A percentile compares a stretch with the other conserved stretches of the same genome.
Evolutionary conservation across 2,888 invertebrate genomes (phyloP).

Genomic region (Xestoiulus laeticollis): DNA sequence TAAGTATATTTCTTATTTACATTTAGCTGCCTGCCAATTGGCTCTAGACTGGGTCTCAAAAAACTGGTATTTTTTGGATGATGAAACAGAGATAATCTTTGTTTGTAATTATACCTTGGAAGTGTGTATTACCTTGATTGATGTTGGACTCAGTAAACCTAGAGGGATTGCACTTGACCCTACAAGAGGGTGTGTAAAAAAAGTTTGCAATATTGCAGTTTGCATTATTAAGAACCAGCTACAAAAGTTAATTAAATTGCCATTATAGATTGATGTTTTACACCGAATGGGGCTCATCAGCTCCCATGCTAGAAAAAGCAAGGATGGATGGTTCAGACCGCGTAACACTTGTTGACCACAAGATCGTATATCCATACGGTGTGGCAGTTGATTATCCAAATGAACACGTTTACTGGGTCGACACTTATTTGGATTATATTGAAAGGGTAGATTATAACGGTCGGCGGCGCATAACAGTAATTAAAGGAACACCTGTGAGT

Average conservation of each 20-base stretch:
- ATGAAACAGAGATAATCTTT: conserved; percentile 74
- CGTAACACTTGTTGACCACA: conserved; percentile 71
- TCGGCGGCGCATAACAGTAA: conserved; percentile 71
- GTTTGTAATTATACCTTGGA: conserved; percentile 73
- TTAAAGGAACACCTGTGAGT: conserved; percentile 68
- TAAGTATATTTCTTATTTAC: neutral
- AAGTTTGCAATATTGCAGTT: neutral
- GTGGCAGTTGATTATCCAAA: conserved; percentile 77
- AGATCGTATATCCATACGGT: conserved; percentile 81
- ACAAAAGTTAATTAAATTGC: neutral
- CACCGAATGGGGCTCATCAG: conserved; percentile 76
- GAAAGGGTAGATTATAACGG: conserved; percentile 83
- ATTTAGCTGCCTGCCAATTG: conserved; percentile 76
- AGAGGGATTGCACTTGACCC: conserved; percentile 83
- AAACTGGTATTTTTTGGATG: conserved; percentile 86
- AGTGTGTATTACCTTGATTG: conserved; percentile 76
- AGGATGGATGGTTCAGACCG: conserved; percentile 73
- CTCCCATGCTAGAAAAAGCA: conserved; percentile 73
- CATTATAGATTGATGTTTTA: conserved; percentile 75
- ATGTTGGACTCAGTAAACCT: conserved; percentile 74
- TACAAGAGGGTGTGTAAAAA: conserved; percentile 70
- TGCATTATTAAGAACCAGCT: neutral
- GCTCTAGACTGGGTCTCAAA: conserved; percentile 84
- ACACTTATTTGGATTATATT: conserved; percentile 80
- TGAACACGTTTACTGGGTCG: conserved; percentile 80